Conservation (phyloP, 2,113 vertebrate species). For the Megalops atlanticus region DNA sequence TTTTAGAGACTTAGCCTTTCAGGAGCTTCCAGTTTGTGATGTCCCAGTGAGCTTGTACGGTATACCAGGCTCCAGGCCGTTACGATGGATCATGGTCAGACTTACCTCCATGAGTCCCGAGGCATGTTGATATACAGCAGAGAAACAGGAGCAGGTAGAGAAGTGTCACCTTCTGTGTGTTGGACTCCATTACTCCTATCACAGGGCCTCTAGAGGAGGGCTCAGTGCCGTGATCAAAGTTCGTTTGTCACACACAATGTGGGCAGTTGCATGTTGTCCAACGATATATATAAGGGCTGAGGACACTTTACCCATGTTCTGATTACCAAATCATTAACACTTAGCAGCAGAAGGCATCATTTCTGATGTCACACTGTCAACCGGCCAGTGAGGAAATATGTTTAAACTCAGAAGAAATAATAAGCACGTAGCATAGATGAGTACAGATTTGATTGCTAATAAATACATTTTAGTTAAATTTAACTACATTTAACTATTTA, state of each 20-base stretch:
- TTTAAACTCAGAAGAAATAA: too few species aligned
- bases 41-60: neutral
- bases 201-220: slow-evolving; percentile 5
- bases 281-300: neutral
- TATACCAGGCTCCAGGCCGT: neutral
- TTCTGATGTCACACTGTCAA: too few species aligned
- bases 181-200: slow-evolving; percentile 63
- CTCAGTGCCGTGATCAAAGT: slow-evolving; percentile 37
- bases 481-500: too few species aligned
- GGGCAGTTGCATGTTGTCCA: neutral
- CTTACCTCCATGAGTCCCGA: slow-evolving; percentile 61
- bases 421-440: too few species aligned
- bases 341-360: too few species aligned
- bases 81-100: neutral
- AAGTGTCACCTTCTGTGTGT: slow-evolving; percentile 32
- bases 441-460: too few species aligned
- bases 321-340: too few species aligned
- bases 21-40: neutral
- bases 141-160: slow-evolving; percentile 41
- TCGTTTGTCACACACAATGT: slow-evolving; percentile 13
- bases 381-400: too few species aligned
- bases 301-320: too few species aligned
- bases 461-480: too few species aligned
- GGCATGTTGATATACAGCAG: slow-evolving; percentile 58
- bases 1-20: too few species aligned